Conservation (phyloP, 2,113 vertebrate genomes). For the Hippocampus mohnikei region DNA sequence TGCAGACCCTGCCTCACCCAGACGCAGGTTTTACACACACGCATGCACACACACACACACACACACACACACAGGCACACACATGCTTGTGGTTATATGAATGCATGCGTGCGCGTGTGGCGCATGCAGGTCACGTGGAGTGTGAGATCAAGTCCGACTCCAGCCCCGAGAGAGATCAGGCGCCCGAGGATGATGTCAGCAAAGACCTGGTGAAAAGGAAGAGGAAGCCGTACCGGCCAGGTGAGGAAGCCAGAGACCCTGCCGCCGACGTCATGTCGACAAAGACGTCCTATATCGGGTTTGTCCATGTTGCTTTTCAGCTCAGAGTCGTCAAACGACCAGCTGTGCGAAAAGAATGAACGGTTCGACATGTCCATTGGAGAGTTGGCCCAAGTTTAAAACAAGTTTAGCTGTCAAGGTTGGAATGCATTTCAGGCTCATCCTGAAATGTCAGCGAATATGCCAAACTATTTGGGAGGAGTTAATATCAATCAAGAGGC, state of each 20-base stretch:
- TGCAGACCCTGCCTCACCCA: slow-evolving; percentile 86
- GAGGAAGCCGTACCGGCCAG: slow-evolving; percentile 89
- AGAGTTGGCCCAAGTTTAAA: too few species aligned
- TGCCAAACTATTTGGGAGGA: too few species aligned
- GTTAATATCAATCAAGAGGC: too few species aligned
- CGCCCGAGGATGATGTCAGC: slow-evolving; percentile 72
- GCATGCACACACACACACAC: not conserved
- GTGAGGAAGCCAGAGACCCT: slow-evolving; percentile 56
- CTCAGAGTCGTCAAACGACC: too few species aligned
- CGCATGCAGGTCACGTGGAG: slow-evolving; percentile 76
- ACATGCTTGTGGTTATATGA: not conserved
- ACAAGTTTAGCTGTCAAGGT: too few species aligned
- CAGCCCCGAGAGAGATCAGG: slow-evolving; percentile 87
- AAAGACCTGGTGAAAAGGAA: slow-evolving; percentile 89
- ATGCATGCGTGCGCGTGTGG: not conserved
- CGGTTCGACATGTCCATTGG: too few species aligned
- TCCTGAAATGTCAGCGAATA: too few species aligned
- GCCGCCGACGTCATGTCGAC: not conserved
- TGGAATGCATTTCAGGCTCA: too few species aligned
- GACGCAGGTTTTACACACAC: slow-evolving; percentile 9
- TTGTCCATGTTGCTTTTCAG: too few species aligned
- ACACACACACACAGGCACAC: not conserved
- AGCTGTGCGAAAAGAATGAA: too few species aligned
- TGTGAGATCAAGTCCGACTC: slow-evolving; percentile 95
- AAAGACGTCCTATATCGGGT: too few species aligned